Base-by-base conservation (phyloP, 2,888 invertebrate species). In the Cheilosia vernalis region DNA sequence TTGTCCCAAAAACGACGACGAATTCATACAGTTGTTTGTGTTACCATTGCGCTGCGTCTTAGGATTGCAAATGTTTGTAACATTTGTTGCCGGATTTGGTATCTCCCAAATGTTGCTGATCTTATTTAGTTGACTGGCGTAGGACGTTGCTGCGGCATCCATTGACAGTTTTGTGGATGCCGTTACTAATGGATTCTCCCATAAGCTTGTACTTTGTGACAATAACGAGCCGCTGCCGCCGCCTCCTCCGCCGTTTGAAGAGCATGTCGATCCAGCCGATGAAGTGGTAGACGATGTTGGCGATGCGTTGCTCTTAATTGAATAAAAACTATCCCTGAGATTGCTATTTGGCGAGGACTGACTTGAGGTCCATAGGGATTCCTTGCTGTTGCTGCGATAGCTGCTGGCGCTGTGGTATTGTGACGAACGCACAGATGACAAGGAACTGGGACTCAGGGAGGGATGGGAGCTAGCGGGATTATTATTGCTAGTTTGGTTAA, bases 321-420 rank as follows among this genome's bases (percentile, higher is more conserved):
- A 87, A 78, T 89, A 89, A 88, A 88, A 89, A 86, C 87, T 89
- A 87, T 90, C 90, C 88, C 89, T 89, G 88, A 89, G 89, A 88
- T 89, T 88, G 80, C 88, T 89, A 73, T 88, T 90, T 84, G 92
- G 91, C 81, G 92, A 91, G 37, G 90, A 90, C 87, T 91, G 91
- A 67, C 89, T 88, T 67, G 89, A 89, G 17, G 90, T 89, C 91
- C 92, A 92, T 33, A 92, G 89, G 79, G 91, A 89, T 88, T 92
- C 92, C 88, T 92, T 92, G 88, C 92, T 91, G 87, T 91, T 91
- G 87, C 90, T 90, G 88, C 89, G 89, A 88, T 89, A 89, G 76
- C 89, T 89, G 69, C 80, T 69, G 61, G 87, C 87, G 78, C 88
- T 88, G 64, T 88, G 87, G 87, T 88, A 88, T 64, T 89, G 88